Conservation (phyloP, 2,888 invertebrate species). For the Sicus ferrugineus region DNA sequence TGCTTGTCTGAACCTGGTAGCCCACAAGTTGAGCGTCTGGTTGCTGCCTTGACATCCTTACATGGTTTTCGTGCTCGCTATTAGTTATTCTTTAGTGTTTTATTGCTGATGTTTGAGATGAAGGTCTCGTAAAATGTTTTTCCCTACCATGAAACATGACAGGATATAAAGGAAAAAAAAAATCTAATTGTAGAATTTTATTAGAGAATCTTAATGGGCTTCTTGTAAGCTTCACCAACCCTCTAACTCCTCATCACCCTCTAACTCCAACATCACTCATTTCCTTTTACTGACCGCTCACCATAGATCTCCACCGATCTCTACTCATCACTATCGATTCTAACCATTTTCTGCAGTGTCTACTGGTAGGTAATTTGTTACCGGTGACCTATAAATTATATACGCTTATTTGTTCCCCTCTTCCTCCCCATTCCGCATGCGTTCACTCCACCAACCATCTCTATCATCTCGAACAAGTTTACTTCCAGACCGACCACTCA, state of each 20-base stretch:
- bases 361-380: conserved; percentile 54
- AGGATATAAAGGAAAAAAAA: neutral
- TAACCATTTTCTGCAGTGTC: neutral
- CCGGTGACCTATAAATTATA: conserved; percentile 62
- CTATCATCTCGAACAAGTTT: neutral
- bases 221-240: neutral
- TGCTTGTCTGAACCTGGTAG: neutral
- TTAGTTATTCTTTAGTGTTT: conserved; percentile 37
- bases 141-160: neutral
- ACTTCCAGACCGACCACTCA: neutral
- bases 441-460: too few relatives aligned
- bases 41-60: conserved; percentile 31
- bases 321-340: neutral
- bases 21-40: neutral
- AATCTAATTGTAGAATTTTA: neutral
- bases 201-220: neutral
- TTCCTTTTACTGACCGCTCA: neutral
- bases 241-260: too few relatives aligned
- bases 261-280: neutral
- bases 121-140: neutral
- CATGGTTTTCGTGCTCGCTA: conserved; percentile 33
- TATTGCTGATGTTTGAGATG: conserved; percentile 11
- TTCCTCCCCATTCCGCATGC: too few relatives aligned
- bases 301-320: neutral
- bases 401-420: conserved; percentile 39